Evolutionary conservation across 2,113 vertebrate genomes (phyloP).

Genomic region (Chrysochloris asiatica): DNA sequence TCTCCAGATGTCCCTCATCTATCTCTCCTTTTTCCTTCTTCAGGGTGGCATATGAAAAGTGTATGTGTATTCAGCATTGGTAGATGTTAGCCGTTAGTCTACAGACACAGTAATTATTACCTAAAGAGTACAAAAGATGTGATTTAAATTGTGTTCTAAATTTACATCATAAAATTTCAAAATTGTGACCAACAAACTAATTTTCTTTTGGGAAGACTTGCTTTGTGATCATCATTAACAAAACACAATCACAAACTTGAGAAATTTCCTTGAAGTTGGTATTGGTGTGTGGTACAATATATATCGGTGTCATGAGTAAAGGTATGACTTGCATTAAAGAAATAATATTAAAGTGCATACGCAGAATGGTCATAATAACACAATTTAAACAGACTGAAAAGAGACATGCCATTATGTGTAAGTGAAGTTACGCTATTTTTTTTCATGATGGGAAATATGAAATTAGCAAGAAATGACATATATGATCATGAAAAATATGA

Average conservation of each 20-base stretch:
- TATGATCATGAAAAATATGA: not conserved
- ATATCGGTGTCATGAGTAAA: not conserved
- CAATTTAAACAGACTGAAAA: not conserved
- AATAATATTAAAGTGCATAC: not conserved
- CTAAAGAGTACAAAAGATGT: not conserved
- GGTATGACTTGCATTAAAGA: not conserved
- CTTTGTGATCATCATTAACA: no score
- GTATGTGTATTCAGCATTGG: not conserved
- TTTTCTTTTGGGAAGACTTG: not conserved
- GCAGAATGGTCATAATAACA: not conserved
- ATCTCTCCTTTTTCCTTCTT: not conserved
- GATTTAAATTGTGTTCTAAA: not conserved
- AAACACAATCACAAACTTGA: not conserved
- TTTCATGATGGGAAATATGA: not conserved
- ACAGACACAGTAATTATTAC: not conserved
- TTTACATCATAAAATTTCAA: not conserved
- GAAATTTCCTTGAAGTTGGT: no score
- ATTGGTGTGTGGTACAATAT: not conserved
- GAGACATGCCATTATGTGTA: not conserved
- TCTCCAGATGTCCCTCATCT: no score
- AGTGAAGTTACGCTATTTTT: not conserved
- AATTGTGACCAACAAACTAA: not conserved
- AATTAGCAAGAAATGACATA: not conserved
- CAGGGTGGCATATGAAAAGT: not conserved
- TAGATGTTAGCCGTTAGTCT: not conserved